Base-by-base conservation (phyloP, 1,140 invertebrate species). In the Macrotrachela quadricornifera region DNA sequence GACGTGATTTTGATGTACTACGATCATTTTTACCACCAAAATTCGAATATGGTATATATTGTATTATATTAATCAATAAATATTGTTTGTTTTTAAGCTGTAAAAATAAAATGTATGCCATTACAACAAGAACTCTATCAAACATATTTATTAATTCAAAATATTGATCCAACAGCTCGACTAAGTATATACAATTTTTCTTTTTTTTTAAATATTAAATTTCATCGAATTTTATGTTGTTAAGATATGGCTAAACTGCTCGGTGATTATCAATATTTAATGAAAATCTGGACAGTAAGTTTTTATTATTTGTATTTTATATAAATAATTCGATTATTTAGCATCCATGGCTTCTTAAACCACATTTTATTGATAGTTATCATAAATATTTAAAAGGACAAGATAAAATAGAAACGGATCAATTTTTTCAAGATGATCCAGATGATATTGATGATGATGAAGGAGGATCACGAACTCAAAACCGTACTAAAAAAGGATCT, bases 111-210 rank as follows among this genome's bases (percentile, higher is more conserved):
- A 18, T n/a, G 45, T 12, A 49, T 46, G 8, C 36, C 36, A 9
- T 18, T 43, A 13, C 54, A 55, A 42, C 46, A 51, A 16, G 79
- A 80, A 62, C 66, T 96, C n/a, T 95, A 71, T 56, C 54, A 62
- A 51, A 61, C 63, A 46, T 71, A 95, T 64, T 86, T 91, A 79
- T 50, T 95, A 90, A 67, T 94, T 88, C 64, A 96, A 97, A 74
- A 96, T 99, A 58, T 96, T 91, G 90, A 97, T 97, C 66, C 92
- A 97, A 73, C 92, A 91, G 0, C 21, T 30, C 21, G 92, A 97
- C 71, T 82, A 96, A 46, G 66, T 97, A 37, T 87, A 87, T 63
- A 81, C 88, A 65, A 83, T 90, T 64, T 64, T 92, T 2, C 8
- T 30, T 84, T 90, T 64, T 64, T 92, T 2, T 30, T 30, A 8